These are phyloP conservation scores for Pteronura brasiliensis DNA, from an alignment of 2,113 vertebrate genomes.

Conservation along the genomic window DNA sequence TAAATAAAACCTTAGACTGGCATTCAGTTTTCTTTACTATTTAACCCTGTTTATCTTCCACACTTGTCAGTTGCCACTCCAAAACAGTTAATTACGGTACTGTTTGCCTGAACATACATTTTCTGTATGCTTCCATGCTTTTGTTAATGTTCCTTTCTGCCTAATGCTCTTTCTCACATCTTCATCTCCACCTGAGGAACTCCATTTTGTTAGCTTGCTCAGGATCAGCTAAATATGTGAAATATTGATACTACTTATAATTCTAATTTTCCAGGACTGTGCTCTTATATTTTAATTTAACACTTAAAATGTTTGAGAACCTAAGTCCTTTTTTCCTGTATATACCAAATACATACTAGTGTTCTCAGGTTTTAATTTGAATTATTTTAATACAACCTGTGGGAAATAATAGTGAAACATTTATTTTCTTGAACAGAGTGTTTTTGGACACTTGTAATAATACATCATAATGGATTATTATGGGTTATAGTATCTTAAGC, in stretches of 20 bases:
- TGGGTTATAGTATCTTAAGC: neutral
- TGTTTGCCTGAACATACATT: neutral
- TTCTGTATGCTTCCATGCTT: neutral
- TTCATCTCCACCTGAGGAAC: neutral
- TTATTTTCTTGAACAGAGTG: neutral
- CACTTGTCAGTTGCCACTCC: neutral
- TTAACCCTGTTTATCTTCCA: neutral
- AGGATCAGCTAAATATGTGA: neutral
- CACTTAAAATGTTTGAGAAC: neutral
- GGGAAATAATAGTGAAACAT: neutral
- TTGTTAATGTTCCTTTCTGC: neutral
- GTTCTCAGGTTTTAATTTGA: neutral
- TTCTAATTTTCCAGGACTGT: neutral
- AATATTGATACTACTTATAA: neutral
- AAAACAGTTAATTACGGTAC: neutral
- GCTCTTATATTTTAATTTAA: neutral
- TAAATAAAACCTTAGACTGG: neutral
- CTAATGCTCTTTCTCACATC: neutral
- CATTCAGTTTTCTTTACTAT: neutral
- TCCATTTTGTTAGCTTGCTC: neutral
- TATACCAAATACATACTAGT: neutral
- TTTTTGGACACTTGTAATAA: neutral
- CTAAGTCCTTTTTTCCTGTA: neutral
- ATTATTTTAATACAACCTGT: neutral
- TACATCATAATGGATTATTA: neutral